Evolutionary conservation across 2,888 invertebrate species (phyloP).

Genomic region (Melinopterus prodromus): DNA sequence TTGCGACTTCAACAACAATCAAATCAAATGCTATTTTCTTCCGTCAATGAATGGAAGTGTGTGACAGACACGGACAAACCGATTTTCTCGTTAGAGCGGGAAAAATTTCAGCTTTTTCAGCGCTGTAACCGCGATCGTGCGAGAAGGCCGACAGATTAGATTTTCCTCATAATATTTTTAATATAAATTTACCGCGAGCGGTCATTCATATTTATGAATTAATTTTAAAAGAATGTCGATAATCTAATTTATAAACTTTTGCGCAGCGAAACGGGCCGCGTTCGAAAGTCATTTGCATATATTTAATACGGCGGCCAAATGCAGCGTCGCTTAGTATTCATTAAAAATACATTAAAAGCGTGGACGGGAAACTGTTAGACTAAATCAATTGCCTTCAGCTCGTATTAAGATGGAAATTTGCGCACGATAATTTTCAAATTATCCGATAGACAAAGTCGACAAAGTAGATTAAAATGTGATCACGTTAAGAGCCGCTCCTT

Average conservation of each 20-base stretch:
- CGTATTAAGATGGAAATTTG: background rate
- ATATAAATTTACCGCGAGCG: conserved; percentile 42
- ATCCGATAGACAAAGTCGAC: background rate
- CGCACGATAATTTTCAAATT: background rate
- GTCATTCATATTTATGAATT: conserved; percentile 56
- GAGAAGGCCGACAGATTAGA: conserved; percentile 33
- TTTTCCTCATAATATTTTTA: conserved; percentile 37
- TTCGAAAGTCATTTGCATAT: conserved; percentile 44
- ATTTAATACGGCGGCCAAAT: conserved; percentile 47
- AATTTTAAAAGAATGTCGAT: conserved; percentile 53
- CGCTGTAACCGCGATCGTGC: conserved; percentile 12
- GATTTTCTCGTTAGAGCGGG: background rate
- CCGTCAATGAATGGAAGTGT: background rate
- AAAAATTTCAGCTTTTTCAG: background rate
- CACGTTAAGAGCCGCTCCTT: background rate
- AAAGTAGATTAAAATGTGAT: background rate
- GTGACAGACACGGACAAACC: background rate
- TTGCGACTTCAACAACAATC: too few relatives aligned
- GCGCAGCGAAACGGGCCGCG: conserved; percentile 41
- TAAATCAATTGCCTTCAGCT: background rate
- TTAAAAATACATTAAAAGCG: conserved; percentile 41
- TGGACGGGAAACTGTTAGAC: background rate
- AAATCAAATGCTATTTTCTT: background rate
- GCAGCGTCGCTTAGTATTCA: conserved; percentile 47
- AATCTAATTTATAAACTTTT: conserved; percentile 53